phyloP scores from a whole-genome alignment of 2,113 vertebrate species.

The Carassius auratus region DNA sequence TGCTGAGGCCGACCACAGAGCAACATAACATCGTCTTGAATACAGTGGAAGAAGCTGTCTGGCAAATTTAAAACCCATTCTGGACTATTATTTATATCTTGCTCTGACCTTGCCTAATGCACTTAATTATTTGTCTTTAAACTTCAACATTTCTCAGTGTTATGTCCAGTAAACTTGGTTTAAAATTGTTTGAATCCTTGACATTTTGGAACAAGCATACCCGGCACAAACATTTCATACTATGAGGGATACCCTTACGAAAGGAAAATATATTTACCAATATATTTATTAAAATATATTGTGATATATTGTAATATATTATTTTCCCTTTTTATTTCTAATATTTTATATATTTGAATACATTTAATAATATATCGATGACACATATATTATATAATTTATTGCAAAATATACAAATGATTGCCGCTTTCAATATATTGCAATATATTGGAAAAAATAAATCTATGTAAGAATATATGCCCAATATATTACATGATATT shows the following conservation, averaged over 20 bases:
- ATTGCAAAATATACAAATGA: no score
- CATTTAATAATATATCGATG: no score
- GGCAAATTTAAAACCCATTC: constrained; percentile 47
- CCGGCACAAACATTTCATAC: constrained; percentile 35
- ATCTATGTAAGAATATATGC: no score
- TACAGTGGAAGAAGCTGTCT: not conserved
- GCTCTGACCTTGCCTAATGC: constrained; percentile 3
- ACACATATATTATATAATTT: no score
- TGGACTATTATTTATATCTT: constrained; percentile 20
- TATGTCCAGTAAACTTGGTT: constrained; percentile 36
- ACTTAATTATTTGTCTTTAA: constrained; percentile 41
- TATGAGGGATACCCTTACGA: constrained; percentile 13
- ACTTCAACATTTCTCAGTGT: constrained; percentile 25
- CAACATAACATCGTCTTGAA: constrained; percentile 40
- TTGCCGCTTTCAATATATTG: no score
- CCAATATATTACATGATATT: no score
- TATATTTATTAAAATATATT: no score
- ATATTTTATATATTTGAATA: no score
- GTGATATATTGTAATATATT: no score
- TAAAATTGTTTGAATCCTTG: constrained; percentile 25
- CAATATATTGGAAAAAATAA: no score
- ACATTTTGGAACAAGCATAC: constrained; percentile 34
- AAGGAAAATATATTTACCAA: no score
- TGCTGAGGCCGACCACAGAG: constrained; percentile 25
- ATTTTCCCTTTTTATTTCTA: no score